These are phyloP conservation scores for Pyrochroa serraticornis DNA, from an alignment of 2,888 invertebrate species.

Conservation along the genomic window DNA sequence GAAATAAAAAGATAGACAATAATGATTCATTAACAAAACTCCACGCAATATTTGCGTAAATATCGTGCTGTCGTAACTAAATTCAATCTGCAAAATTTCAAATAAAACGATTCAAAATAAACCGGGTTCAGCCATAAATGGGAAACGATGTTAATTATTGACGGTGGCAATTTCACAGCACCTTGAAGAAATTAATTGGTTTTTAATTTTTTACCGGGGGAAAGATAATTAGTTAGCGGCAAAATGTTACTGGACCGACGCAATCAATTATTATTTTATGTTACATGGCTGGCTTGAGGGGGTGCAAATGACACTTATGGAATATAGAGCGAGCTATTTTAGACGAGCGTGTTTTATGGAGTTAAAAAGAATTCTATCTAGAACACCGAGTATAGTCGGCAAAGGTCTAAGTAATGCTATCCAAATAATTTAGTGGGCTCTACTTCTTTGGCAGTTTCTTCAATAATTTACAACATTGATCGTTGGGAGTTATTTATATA, in stretches of 20 bases:
- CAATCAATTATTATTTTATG: neutral
- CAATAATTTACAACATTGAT: no score
- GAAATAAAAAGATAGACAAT: no score
- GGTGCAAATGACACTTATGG: neutral
- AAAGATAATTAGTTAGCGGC: neutral
- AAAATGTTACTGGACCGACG: no score
- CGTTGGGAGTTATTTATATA: no score
- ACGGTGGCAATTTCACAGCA: constrained; percentile 7
- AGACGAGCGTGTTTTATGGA: no score
- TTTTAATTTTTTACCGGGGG: constrained; percentile 26
- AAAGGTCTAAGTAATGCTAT: no score
- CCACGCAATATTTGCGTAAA: neutral
- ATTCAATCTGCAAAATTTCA: constrained; percentile 1
- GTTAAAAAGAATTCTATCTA: no score
- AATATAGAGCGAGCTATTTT: neutral
- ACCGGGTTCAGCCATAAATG: constrained; percentile 4
- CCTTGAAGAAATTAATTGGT: constrained; percentile 26
- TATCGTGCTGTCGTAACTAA: constrained; percentile 20
- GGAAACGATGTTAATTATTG: constrained; percentile 19
- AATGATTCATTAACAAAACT: no score
- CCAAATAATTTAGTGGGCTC: no score
- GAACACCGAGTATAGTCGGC: no score
- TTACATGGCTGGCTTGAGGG: neutral
- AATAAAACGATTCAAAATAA: neutral
- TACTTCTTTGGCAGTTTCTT: no score